Evolutionary conservation across 2,797 vertebrate species (phyloP).

Genomic region (Dallia pectoralis): DNA sequence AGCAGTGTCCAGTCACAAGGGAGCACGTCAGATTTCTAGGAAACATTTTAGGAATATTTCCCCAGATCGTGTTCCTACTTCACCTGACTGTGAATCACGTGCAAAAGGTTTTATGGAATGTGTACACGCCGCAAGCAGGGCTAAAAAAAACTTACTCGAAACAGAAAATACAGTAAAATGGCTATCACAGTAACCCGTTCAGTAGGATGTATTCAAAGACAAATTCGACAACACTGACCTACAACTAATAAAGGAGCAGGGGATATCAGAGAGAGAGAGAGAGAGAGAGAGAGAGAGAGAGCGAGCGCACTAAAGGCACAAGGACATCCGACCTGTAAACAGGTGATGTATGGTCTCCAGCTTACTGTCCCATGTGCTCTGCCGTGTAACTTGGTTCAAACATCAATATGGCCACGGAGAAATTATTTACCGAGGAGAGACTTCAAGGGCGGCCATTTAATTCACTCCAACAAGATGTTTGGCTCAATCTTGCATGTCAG

Average conservation of each 20-base stretch:
- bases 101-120: neutral
- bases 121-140: neutral
- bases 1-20: constrained; percentile 18
- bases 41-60: neutral
- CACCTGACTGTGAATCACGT: neutral
- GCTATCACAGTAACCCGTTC: neutral
- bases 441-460: neutral
- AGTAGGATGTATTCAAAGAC: neutral
- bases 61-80: neutral
- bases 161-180: neutral
- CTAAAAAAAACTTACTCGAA: neutral
- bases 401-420: neutral
- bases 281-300: too few relatives aligned
- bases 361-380: neutral
- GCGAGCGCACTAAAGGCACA: neutral
- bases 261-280: neutral
- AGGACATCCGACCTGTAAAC: neutral
- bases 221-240: neutral
- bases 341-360: neutral
- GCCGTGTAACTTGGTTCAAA: neutral
- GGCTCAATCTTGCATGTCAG: neutral
- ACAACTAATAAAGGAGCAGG: neutral
- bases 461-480: constrained; percentile 1
- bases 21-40: constrained; percentile 21
- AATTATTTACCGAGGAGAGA: neutral